These are phyloP conservation scores for Agrotis clavis DNA, from an alignment of 2,888 invertebrate genomes.

Conservation along the genomic window DNA sequence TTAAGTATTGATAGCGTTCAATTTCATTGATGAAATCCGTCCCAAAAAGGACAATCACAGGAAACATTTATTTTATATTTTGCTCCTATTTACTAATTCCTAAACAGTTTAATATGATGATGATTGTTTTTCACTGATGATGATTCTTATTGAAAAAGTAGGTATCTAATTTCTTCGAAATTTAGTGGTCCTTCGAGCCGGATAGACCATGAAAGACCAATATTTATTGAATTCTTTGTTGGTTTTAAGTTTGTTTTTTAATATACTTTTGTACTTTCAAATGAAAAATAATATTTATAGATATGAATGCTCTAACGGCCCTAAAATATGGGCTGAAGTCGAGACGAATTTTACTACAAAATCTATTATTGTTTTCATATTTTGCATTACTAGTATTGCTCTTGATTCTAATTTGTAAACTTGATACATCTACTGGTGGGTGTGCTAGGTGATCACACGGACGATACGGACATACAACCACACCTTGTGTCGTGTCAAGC, in stretches of 20 bases:
- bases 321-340: not conserved
- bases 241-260: not conserved
- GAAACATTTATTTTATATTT: constrained; percentile 25
- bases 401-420: constrained; percentile 41
- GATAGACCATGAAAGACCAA: not conserved
- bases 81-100: constrained; percentile 25
- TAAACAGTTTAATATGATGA: not conserved
- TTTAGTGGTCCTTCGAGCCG: not conserved
- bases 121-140: not conserved
- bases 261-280: not conserved
- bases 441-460: constrained; percentile 83
- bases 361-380: not conserved
- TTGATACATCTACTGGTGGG: constrained; percentile 67
- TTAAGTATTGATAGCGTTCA: not conserved
- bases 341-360: not conserved
- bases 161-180: not conserved
- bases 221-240: not conserved
- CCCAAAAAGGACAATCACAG: constrained; percentile 33
- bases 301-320: not conserved
- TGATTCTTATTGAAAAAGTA: not conserved
- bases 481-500: constrained; percentile 83
- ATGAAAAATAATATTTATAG: not conserved
- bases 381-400: constrained; percentile 27
- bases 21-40: not conserved
- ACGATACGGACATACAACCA: constrained; percentile 74